Evolutionary conservation across 1,140 invertebrate genomes (phyloP), one percentile per base, ranked within the genome.

Genomic region (Drosophila orosa): DNA sequence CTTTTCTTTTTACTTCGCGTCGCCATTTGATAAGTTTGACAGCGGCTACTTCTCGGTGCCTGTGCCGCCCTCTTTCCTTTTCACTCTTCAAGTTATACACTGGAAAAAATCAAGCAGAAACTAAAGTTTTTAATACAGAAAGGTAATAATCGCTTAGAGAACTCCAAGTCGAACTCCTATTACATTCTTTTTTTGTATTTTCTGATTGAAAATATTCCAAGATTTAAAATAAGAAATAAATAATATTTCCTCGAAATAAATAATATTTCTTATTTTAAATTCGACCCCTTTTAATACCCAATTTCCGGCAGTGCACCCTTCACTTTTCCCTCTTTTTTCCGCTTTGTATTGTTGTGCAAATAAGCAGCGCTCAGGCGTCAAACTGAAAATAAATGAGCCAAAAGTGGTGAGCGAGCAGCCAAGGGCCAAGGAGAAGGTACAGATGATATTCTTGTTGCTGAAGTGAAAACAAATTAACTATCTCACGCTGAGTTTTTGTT

Each of bases 391-490:
- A 86, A 86, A 86, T 86, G 83, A 86, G 83, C 83, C 83, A 86
- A 86, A 87, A 83, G 83, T 86, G 63, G 74, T 68, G 42, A 58
- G 52, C 65, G 42, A 58, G 52, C 65, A 19, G 65, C 65, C 25
- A 69, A 84, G 61, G 45, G 27, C 54, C 65, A 45, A 50, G 50
- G 33, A 42, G 67, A 25, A 44, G 50, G 27, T 9, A 22, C 29
- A 42, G 79, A 67, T 69, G 75, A 83, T 82, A 82, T 78, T 74
- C 59, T 74, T 85, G 82, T 78, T 85, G 82, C 62, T 87, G 79
- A 89, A 89, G 83, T 89, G 83, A 87, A 87, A 87, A 87, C 84
- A 87, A 87, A 87, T 87, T 87, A 87, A 87, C 83, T 87, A 87
- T 87, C 83, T 87, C 83, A 87, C 79, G 83, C 83, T 87, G 83